These are phyloP conservation scores for Chalcis sispes DNA, from an alignment of 2,888 invertebrate species.

Conservation along the genomic window DNA sequence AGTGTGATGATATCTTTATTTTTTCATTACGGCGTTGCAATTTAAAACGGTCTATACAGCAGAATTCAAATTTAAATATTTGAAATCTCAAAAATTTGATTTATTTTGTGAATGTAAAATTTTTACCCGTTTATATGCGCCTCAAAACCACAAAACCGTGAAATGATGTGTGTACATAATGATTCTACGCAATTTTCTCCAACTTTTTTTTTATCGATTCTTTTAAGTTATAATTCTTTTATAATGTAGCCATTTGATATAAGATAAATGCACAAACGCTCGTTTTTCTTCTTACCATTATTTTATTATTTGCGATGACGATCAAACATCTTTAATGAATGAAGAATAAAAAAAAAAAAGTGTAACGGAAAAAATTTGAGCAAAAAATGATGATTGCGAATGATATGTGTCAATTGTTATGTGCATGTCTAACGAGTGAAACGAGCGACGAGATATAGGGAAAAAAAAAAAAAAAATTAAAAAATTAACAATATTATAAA, in stretches of 20 bases:
- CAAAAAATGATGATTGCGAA: constrained; percentile 11
- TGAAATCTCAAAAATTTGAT: constrained; percentile 8
- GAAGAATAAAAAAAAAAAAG: neutral
- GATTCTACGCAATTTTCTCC: constrained; percentile 39
- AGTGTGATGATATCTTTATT: constrained; percentile 55
- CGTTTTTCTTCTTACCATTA: constrained; percentile 1
- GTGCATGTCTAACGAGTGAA: constrained; percentile 23
- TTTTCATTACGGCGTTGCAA: constrained; percentile 30
- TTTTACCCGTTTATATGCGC: constrained; percentile 5
- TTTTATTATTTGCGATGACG: constrained; percentile 15
- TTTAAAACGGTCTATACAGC: neutral
- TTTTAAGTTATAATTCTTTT: constrained; percentile 11
- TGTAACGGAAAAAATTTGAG: neutral
- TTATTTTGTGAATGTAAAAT: neutral
- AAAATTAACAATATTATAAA: constrained; percentile 11
- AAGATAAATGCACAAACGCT: constrained; percentile 13
- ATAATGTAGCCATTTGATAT: constrained; percentile 17
- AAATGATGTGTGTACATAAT: constrained; percentile 51
- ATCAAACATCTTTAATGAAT: neutral
- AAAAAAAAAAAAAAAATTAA: constrained; percentile 31
- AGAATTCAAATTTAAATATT: neutral
- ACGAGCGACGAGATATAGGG: constrained; percentile 7
- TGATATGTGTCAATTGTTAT: constrained; percentile 11
- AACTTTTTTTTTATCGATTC: constrained; percentile 1
- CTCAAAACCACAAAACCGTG: constrained; percentile 6